Evolutionary conservation across 2,888 invertebrate genomes (phyloP).

Genomic region (Lasioglossum calceatum): DNA sequence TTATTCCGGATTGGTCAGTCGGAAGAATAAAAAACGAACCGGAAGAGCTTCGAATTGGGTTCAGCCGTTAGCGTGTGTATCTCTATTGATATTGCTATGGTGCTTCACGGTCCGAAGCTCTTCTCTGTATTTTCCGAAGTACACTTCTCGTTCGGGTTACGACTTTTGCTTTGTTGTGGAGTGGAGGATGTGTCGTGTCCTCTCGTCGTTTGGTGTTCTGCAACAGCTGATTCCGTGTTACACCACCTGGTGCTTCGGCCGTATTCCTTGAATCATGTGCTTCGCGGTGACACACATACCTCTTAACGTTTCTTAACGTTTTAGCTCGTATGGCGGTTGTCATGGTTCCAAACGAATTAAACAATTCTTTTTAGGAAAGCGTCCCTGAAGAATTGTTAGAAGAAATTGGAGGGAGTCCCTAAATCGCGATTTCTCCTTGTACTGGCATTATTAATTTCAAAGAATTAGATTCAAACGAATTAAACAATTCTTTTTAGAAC

Average conservation of each 20-base stretch:
- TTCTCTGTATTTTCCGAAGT: conserved; percentile 1
- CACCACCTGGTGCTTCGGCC: neutral
- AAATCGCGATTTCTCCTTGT: no score
- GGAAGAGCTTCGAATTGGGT: neutral
- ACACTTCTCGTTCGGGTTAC: neutral
- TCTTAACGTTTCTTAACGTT: neutral
- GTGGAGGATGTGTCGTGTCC: neutral
- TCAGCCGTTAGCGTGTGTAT: neutral
- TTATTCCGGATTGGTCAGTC: neutral
- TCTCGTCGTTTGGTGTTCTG: neutral
- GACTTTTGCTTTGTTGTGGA: neutral
- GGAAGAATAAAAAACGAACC: neutral
- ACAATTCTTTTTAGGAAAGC: no score
- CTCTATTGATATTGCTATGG: neutral
- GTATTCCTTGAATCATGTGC: neutral
- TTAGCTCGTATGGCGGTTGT: neutral
- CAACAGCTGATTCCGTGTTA: conserved; percentile 10
- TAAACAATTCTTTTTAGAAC: no score
- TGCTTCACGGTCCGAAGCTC: neutral
- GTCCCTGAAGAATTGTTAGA: no score
- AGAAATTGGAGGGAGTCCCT: no score
- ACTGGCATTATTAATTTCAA: no score
- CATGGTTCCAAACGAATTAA: neutral
- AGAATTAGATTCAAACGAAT: neutral
- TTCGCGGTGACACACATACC: neutral